Percentiles rank a stretch among this genome's conserved stretches.
Evolutionary conservation across 2,113 vertebrate genomes (phyloP).

Genomic region (Dicrurus megarhynchus): DNA sequence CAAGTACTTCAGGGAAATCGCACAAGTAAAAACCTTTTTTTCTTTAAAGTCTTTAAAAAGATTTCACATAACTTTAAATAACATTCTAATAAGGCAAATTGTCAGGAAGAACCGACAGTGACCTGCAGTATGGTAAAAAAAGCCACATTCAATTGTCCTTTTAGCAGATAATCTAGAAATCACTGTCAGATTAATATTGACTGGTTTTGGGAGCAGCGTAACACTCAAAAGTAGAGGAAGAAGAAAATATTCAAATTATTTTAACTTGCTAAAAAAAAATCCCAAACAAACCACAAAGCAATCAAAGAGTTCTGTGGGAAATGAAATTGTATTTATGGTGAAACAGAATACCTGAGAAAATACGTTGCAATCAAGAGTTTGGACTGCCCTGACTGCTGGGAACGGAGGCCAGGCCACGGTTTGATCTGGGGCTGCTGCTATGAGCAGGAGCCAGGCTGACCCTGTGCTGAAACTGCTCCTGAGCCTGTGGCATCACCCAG

Average conservation of each 20-base stretch:
- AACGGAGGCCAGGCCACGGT: accelerated
- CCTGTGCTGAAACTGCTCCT: accelerated
- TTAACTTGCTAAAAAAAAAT: neutral
- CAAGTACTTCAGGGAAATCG: slow-evolving; percentile 30
- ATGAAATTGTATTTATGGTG: neutral
- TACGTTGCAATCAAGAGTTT: neutral
- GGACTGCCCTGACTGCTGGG: neutral
- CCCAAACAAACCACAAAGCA: neutral
- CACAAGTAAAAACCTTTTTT: neutral
- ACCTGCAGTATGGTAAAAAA: neutral
- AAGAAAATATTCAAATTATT: neutral
- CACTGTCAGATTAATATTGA: neutral
- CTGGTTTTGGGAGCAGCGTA: neutral
- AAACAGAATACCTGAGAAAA: slow-evolving; percentile 15
- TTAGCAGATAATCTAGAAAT: neutral
- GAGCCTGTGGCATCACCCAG: neutral
- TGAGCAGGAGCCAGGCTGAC: neutral
- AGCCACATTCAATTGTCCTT: neutral
- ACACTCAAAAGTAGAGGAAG: neutral
- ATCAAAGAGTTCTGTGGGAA: neutral
- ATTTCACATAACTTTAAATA: slow-evolving; percentile 11
- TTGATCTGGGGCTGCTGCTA: neutral
- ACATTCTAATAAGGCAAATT: slow-evolving; percentile 3
- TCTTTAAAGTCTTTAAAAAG: neutral
- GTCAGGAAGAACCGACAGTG: slow-evolving; percentile 3